Conservation (phyloP, 2,797 vertebrate species). For the Gila robusta region DNA sequence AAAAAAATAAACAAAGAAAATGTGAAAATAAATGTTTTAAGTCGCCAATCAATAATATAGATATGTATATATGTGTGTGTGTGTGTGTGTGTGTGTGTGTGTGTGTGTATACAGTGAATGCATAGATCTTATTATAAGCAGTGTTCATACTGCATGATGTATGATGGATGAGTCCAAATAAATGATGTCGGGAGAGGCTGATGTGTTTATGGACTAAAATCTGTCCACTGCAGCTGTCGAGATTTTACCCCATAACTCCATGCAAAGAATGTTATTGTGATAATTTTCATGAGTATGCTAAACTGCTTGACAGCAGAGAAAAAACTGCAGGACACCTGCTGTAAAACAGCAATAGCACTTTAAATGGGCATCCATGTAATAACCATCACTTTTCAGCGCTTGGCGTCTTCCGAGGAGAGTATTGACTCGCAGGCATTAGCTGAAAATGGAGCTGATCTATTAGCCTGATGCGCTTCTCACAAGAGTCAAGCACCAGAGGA, state of each 20-base stretch:
- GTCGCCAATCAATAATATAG: too few species aligned
- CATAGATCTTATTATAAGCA: constrained; percentile 52
- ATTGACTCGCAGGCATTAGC: constrained; percentile 24
- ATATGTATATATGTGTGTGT: too few species aligned
- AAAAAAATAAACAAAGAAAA: too few species aligned
- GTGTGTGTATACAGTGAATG: constrained; percentile 4
- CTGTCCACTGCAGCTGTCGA: constrained; percentile 45
- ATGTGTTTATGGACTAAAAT: constrained; percentile 60
- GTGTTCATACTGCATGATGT: constrained; percentile 59
- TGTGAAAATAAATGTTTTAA: too few species aligned
- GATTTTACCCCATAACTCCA: constrained; percentile 47
- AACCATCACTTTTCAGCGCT: constrained; percentile 19
- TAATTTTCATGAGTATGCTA: constrained; percentile 60
- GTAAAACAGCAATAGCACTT: constrained; percentile 40
- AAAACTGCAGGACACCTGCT: constrained; percentile 20
- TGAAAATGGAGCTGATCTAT: constrained; percentile 35
- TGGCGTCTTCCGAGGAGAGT: not conserved
- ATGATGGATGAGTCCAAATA: constrained; percentile 48
- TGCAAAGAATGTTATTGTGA: constrained; percentile 51
- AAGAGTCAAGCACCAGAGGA: constrained; percentile 29
- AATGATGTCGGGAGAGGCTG: constrained; percentile 51
- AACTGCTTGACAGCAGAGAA: constrained; percentile 37
- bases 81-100: too few species aligned
- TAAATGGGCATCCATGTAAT: constrained; percentile 32
- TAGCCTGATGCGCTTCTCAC: not conserved